phyloP scores from a whole-genome alignment of 2,797 vertebrate genomes.

The Malurus leucopterus region DNA sequence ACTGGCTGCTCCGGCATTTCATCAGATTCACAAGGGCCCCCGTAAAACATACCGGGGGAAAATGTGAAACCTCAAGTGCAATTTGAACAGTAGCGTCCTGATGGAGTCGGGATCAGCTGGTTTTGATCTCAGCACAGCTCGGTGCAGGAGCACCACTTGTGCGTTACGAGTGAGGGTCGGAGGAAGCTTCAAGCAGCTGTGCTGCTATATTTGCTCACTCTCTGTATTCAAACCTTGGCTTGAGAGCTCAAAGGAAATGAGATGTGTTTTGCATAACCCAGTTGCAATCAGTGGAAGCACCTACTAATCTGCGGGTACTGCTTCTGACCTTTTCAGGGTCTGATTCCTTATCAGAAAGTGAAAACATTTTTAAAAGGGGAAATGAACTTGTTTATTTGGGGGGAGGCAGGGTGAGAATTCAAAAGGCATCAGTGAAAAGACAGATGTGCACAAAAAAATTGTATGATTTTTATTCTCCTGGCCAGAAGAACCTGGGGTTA shows the following conservation, averaged over 20 bases:
- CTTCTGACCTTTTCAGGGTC: constrained; percentile 36
- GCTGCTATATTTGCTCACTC: constrained; percentile 50
- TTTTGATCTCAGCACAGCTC: constrained; percentile 8
- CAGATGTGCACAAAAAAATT: not conserved
- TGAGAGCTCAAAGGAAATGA: constrained; percentile 56
- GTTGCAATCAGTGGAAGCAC: constrained; percentile 59
- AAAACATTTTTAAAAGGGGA: not conserved
- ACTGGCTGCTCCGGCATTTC: not conserved
- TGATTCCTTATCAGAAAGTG: constrained; percentile 14
- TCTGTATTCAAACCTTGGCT: constrained; percentile 56
- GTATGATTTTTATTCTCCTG: not conserved
- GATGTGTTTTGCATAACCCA: constrained; percentile 56
- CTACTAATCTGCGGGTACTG: constrained; percentile 30
- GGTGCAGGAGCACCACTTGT: constrained; percentile 48
- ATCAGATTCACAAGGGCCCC: constrained; percentile 3
- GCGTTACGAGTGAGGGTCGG: not conserved
- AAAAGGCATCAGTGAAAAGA: not conserved
- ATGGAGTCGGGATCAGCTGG: constrained; percentile 42
- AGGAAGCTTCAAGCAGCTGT: constrained; percentile 55
- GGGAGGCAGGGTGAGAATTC: not conserved
- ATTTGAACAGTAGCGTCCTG: constrained; percentile 8
- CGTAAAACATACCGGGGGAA: not conserved
- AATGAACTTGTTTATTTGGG: not conserved
- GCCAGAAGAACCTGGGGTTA: not conserved
- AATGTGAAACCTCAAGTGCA: constrained; percentile 24